Conservation (phyloP, 92 coral and sea anemone species). For the Palythoa grandiflora region DNA sequence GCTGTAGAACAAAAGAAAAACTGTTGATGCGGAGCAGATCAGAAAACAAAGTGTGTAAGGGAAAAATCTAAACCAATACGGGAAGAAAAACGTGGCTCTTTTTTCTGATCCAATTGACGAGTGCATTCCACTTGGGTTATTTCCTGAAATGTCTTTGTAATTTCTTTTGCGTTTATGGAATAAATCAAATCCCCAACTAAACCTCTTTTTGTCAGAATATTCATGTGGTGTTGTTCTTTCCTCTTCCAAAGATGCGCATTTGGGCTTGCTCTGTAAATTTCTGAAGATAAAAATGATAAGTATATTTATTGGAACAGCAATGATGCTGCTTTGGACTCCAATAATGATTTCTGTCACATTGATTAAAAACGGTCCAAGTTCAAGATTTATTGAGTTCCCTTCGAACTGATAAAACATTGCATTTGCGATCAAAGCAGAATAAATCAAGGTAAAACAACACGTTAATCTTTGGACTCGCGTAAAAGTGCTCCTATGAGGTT, state of each 20-base stretch:
- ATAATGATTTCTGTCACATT: constrained; percentile 46
- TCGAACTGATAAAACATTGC: constrained; percentile 64
- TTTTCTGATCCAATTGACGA: neutral
- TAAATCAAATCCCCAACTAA: neutral
- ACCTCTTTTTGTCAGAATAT: neutral
- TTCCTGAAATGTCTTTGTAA: neutral
- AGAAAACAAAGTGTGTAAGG: constrained; percentile 66
- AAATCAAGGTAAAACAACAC: constrained; percentile 55
- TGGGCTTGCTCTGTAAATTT: neutral
- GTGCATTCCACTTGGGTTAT: neutral
- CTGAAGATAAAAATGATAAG: constrained; percentile 53
- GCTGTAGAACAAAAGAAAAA: constrained; percentile 79
- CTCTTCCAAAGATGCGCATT: constrained; percentile 40
- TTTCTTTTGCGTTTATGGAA: neutral
- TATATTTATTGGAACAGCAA: constrained; percentile 51
- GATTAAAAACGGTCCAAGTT: constrained; percentile 54
- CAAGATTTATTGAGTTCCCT: neutral
- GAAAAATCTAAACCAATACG: constrained; percentile 74
- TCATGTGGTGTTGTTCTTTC: neutral
- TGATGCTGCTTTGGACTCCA: constrained; percentile 55
- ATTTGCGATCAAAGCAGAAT: constrained; percentile 56
- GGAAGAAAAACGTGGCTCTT: constrained; percentile 31
- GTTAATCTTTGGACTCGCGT: constrained; percentile 76
- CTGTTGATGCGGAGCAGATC: constrained; percentile 53
- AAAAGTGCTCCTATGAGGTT: constrained; percentile 69